Evolutionary conservation across 2,797 vertebrate species (phyloP).

Genomic region (Pseudotriccus pelzelni): DNA sequence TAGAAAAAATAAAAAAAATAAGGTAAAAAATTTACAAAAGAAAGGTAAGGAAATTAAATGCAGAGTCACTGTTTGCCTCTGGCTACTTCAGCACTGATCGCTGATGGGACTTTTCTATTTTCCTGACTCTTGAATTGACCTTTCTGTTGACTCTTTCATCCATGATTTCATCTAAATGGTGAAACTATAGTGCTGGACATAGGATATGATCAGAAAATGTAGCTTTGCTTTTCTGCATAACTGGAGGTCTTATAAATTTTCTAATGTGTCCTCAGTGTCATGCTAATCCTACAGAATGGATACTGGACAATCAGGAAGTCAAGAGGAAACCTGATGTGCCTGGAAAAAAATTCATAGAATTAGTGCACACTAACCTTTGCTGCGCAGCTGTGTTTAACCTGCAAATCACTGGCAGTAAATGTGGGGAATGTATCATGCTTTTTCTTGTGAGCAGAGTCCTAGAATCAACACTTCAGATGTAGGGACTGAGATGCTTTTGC

Average conservation of each 20-base stretch:
- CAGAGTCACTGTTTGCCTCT: background rate
- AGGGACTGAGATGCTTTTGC: background rate
- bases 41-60: background rate
- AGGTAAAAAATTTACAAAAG: background rate
- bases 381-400: background rate
- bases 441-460: background rate
- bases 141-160: background rate
- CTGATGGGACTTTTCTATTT: background rate
- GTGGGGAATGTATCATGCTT: background rate
- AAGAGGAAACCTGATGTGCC: background rate
- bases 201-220: background rate
- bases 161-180: background rate
- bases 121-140: background rate
- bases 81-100: background rate
- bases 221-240: background rate
- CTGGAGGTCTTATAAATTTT: background rate
- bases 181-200: background rate
- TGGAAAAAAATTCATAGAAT: background rate
- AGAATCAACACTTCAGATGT: background rate
- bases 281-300: background rate
- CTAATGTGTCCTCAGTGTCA: background rate
- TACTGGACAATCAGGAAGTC: background rate
- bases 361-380: background rate
- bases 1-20: background rate
- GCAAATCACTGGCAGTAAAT: background rate